A percentile compares a stretch with the other conserved stretches of the same genome.
phyloP scores from a whole-genome alignment of 2,888 invertebrate species.

The Drosophila atroscutellata region DNA sequence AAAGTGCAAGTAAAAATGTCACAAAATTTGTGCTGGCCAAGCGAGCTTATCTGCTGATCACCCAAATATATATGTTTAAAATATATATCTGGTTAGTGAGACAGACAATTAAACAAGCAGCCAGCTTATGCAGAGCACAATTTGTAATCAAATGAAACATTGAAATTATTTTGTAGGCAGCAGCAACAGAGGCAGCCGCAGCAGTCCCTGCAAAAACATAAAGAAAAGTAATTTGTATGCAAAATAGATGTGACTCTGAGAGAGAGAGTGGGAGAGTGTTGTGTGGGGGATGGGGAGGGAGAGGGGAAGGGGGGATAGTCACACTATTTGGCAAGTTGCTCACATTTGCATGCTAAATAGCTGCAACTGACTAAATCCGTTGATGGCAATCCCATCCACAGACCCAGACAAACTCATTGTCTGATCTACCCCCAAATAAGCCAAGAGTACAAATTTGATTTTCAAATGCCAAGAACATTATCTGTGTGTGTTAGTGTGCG shows the following conservation, averaged over 20 bases:
- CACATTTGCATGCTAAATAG: constrained; percentile 79
- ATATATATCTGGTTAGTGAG: constrained; percentile 14
- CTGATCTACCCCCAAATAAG: constrained; percentile 50
- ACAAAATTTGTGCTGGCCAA: neutral
- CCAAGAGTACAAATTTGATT: constrained; percentile 65
- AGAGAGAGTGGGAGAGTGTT: neutral
- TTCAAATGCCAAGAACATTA: constrained; percentile 43
- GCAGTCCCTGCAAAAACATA: constrained; percentile 57
- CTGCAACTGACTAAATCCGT: constrained; percentile 65
- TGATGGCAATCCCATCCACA: constrained; percentile 49
- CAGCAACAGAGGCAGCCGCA: constrained; percentile 5
- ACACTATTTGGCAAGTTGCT: constrained; percentile 60
- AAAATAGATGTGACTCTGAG: constrained; percentile 62
- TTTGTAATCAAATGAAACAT: constrained; percentile 78
- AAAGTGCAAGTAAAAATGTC: constrained; percentile 15
- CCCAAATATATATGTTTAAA: neutral
- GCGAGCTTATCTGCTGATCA: constrained; percentile 22
- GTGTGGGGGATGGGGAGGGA: no score
- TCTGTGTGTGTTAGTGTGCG: constrained; percentile 12
- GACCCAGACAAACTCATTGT: constrained; percentile 43
- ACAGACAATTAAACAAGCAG: constrained; percentile 49
- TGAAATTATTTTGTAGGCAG: constrained; percentile 76
- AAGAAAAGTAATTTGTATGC: constrained; percentile 81
- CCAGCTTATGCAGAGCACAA: constrained; percentile 39
- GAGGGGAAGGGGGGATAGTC: neutral